phyloP scores from a whole-genome alignment of 2,113 vertebrate genomes.

The Ibidorhyncha struthersii region DNA sequence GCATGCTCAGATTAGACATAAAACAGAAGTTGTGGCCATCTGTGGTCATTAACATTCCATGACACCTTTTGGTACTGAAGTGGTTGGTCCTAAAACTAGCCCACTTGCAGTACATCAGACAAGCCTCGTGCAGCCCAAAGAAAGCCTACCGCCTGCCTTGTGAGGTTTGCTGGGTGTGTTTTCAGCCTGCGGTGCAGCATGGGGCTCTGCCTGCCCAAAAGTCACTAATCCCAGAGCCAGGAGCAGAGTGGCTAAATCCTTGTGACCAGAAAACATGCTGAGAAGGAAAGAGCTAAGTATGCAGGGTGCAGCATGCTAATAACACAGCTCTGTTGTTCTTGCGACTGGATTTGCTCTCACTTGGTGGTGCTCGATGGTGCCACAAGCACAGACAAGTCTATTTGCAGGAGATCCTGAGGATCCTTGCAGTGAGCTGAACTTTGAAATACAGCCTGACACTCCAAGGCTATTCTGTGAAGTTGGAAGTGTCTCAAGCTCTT shows the following conservation, averaged over 20 bases:
- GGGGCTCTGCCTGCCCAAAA: not conserved
- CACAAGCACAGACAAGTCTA: not conserved
- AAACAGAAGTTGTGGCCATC: conserved; percentile 47
- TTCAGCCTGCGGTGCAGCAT: not conserved
- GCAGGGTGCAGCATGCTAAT: not conserved
- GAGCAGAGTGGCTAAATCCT: not conserved
- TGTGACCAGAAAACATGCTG: not conserved
- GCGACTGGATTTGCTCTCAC: not conserved
- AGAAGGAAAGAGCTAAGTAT: not conserved
- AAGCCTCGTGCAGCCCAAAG: not conserved
- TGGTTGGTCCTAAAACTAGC: conserved; percentile 5
- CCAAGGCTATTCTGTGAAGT: not conserved
- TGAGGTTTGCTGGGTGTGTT: not conserved
- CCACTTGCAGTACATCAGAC: not conserved
- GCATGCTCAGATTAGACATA: not conserved
- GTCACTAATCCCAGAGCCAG: not conserved
- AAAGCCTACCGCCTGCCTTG: not conserved
- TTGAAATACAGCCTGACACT: not conserved
- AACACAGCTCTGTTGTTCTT: not conserved
- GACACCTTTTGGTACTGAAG: conserved; percentile 46
- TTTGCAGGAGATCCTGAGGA: not conserved
- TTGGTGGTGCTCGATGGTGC: not conserved
- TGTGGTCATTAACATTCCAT: conserved; percentile 58
- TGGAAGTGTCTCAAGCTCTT: not conserved
- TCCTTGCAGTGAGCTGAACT: not conserved